These are phyloP conservation scores for Lagocephalus sceleratus DNA, from an alignment of 2,797 vertebrate genomes.

Conservation along the genomic window DNA sequence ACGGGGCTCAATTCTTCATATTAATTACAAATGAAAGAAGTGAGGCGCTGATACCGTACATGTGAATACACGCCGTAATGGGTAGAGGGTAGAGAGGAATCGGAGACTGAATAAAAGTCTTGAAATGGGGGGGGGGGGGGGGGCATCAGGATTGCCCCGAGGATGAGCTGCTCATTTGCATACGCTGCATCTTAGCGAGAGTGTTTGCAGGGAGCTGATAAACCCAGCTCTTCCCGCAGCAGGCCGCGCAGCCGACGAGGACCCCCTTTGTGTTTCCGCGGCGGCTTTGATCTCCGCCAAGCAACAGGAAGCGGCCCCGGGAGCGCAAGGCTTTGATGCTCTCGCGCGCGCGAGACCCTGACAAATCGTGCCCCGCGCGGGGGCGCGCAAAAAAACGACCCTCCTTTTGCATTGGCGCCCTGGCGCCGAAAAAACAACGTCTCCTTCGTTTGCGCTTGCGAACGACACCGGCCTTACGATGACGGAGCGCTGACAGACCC, in stretches of 20 bases:
- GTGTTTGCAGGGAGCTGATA: conserved; percentile 57
- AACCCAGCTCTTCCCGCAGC: conserved; percentile 37
- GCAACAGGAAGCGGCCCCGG: conserved; percentile 50
- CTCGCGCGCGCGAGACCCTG: conserved; percentile 37
- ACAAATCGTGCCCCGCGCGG: conserved; percentile 41
- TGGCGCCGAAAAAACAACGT: too few species aligned
- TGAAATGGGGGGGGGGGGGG: conserved; percentile 5
- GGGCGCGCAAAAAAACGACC: too few species aligned
- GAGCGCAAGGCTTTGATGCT: conserved; percentile 60
- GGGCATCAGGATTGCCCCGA: background rate
- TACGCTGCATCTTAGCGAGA: conserved; percentile 25
- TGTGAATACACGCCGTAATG: background rate
- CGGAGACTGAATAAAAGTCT: background rate
- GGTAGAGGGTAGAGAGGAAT: background rate
- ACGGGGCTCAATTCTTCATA: too few species aligned
- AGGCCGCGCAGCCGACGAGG: conserved; percentile 28
- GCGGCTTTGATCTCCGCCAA: conserved; percentile 63
- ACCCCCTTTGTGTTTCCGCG: conserved; percentile 48
- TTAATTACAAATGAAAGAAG: background rate
- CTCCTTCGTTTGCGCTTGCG: too few species aligned
- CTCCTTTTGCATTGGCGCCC: too few species aligned
- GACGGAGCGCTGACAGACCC: too few species aligned
- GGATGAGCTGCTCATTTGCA: conserved; percentile 14
- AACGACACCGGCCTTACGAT: too few species aligned
- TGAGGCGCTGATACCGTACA: background rate